These are phyloP conservation scores for Pteronura brasiliensis DNA, from an alignment of 2,113 vertebrate species.

Conservation along the genomic window DNA sequence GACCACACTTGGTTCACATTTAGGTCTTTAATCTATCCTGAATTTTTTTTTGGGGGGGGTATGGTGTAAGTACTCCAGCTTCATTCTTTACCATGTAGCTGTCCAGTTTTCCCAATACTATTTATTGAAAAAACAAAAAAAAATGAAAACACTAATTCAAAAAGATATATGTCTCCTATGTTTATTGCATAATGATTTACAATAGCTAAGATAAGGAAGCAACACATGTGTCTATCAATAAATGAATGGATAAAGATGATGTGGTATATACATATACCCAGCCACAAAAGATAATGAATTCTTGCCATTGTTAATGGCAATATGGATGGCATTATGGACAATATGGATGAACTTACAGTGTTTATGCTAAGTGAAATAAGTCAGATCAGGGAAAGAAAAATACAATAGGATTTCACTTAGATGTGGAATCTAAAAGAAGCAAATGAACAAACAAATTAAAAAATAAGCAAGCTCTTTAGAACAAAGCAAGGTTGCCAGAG, in stretches of 20 bases:
- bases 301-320: background rate
- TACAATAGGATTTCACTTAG: background rate
- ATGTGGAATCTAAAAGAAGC: background rate
- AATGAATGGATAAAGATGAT: background rate
- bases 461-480: background rate
- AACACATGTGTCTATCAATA: background rate
- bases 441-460: background rate
- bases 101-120: background rate
- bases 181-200: background rate
- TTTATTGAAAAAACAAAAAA: background rate
- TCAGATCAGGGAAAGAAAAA: background rate
- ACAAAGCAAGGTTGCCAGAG: background rate
- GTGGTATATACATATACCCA: background rate
- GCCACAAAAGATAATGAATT: background rate
- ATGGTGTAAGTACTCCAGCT: background rate
- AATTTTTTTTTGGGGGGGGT: background rate
- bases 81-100: background rate
- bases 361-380: background rate
- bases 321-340: too few species aligned
- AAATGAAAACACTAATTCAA: background rate
- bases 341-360: background rate
- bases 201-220: background rate
- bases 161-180: background rate
- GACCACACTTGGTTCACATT: background rate
- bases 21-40: background rate